These are phyloP conservation scores for Xylota sylvarum DNA, from an alignment of 2,888 invertebrate species.

Conservation along the genomic window DNA sequence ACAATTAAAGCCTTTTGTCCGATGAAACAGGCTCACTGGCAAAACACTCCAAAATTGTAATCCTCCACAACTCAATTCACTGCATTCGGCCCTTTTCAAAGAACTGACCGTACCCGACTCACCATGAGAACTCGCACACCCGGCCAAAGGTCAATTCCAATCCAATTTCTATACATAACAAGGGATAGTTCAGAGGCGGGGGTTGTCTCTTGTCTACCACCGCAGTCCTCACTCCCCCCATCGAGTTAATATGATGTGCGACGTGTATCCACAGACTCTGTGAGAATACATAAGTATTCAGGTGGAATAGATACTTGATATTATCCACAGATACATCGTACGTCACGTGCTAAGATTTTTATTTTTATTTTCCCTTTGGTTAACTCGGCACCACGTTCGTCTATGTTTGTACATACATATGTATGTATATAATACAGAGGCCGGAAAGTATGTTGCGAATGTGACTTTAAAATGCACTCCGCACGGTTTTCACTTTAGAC, in stretches of 20 bases:
- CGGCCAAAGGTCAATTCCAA: constrained; percentile 66
- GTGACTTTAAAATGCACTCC: constrained; percentile 72
- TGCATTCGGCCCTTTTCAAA: constrained; percentile 15
- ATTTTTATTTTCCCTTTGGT: constrained; percentile 32
- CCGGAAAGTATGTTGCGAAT: constrained; percentile 63
- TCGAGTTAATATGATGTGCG: constrained; percentile 71
- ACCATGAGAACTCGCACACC: constrained; percentile 67
- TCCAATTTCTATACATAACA: constrained; percentile 44
- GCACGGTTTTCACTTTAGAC: constrained; percentile 40
- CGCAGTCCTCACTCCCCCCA: constrained; percentile 19
- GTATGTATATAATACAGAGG: not conserved
- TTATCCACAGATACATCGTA: constrained; percentile 70
- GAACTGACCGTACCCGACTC: not conserved
- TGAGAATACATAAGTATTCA: constrained; percentile 74
- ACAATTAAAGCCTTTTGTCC: constrained; percentile 64
- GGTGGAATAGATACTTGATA: constrained; percentile 76
- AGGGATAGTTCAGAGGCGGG: constrained; percentile 17
- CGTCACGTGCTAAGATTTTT: constrained; percentile 72
- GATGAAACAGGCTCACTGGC: constrained; percentile 15
- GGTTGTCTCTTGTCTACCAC: constrained; percentile 51
- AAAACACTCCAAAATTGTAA: constrained; percentile 35
- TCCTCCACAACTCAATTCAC: constrained; percentile 19
- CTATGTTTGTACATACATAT: no score
- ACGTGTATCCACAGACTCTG: constrained; percentile 69
- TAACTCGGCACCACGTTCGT: constrained; percentile 46